These are phyloP conservation scores for Neosilurus mollespiculum DNA, from an alignment of 2,797 vertebrate species.

Conservation along the genomic window DNA sequence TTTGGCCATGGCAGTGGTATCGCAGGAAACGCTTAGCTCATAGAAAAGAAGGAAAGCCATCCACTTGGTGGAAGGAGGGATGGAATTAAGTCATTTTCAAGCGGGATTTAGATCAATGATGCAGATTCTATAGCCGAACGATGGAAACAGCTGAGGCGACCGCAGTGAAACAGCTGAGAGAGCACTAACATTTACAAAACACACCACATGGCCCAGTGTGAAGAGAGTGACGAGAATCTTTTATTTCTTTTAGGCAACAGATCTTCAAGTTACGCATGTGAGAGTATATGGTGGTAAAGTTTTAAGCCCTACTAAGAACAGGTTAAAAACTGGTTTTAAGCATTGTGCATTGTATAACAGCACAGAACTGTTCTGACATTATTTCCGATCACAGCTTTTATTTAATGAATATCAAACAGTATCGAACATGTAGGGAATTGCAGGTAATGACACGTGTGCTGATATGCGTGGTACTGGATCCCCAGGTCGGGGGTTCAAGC, in stretches of 20 bases:
- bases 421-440: no score
- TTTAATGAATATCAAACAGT: not conserved
- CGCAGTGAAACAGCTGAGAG: not conserved
- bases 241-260: not conserved
- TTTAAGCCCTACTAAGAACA: not conserved
- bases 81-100: slow-evolving; percentile 2
- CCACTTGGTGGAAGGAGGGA: not conserved
- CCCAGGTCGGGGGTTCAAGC: no score
- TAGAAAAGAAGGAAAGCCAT: slow-evolving; percentile 15
- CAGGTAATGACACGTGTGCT: no score
- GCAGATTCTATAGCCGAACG: not conserved
- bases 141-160: not conserved
- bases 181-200: not conserved
- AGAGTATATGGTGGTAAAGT: not conserved
- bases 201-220: not conserved
- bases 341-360: no score
- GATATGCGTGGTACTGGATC: no score
- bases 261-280: not conserved
- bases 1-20: slow-evolving; percentile 22
- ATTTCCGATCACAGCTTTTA: not conserved
- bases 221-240: not conserved
- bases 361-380: not conserved
- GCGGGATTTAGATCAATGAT: not conserved
- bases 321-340: not conserved
- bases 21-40: slow-evolving; percentile 23